Conservation (phyloP, 2,888 invertebrate genomes). For the Serripes groenlandicus region DNA sequence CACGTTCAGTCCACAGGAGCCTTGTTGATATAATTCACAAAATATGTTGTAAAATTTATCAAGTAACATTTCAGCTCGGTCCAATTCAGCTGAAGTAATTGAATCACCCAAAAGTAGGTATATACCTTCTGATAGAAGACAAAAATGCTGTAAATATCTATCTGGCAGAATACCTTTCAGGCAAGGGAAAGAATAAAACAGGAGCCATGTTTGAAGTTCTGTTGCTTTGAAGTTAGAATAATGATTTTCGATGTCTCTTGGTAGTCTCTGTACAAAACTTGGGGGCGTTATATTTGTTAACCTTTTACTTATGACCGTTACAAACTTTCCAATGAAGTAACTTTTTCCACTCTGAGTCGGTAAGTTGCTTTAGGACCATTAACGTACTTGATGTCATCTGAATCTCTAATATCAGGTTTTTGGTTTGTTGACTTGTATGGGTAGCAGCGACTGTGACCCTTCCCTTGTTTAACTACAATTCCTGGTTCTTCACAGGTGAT, state of each 20-base stretch:
- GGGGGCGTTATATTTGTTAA: conserved; percentile 54
- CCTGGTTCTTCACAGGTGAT: conserved; percentile 69
- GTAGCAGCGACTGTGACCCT: conserved; percentile 35
- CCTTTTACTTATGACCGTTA: conserved; percentile 33
- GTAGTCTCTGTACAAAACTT: conserved; percentile 56
- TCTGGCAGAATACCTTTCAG: conserved; percentile 51
- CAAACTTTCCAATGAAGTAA: conserved; percentile 51
- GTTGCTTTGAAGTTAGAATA: conserved; percentile 65
- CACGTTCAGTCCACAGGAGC: conserved; percentile 58
- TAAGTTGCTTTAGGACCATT: conserved; percentile 42
- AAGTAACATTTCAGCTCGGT: conserved; percentile 43
- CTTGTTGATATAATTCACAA: conserved; percentile 40
- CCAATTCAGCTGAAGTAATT: conserved; percentile 36
- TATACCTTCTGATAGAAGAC: conserved; percentile 54
- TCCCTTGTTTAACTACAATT: conserved; percentile 34
- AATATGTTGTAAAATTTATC: conserved; percentile 52
- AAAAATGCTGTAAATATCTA: conserved; percentile 53
- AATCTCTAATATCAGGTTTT: conserved; percentile 11
- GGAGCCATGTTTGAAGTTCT: conserved; percentile 64
- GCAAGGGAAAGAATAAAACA: conserved; percentile 62
- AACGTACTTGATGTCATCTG: conserved; percentile 24
- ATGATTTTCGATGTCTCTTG: conserved; percentile 64
- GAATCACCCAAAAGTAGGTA: conserved; percentile 59
- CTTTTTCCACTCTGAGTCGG: conserved; percentile 29
- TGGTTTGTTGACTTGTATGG: conserved; percentile 26